Percentiles rank a stretch among this genome's conserved stretches.
Evolutionary conservation across 2,888 invertebrate species (phyloP).

Genomic region (Monoplex corrugatus): DNA sequence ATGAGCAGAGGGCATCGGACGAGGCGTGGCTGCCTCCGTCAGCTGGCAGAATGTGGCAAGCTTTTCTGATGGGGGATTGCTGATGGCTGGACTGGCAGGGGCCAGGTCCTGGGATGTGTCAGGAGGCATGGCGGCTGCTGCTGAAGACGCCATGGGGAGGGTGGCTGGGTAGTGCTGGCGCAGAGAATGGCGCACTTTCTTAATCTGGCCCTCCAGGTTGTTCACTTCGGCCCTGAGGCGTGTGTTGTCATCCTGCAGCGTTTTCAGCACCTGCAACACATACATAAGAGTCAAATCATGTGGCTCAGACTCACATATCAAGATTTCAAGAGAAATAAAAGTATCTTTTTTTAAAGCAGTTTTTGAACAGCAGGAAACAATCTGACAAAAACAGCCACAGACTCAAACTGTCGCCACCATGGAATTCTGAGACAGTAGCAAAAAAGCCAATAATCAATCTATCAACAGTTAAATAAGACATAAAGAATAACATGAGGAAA

Average conservation of each 20-base stretch:
- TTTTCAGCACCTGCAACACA: slow-evolving; percentile 50
- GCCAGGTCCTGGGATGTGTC: not conserved
- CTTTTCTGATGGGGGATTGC: not conserved
- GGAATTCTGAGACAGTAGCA: too few species aligned
- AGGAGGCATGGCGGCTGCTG: not conserved
- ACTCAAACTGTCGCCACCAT: too few species aligned
- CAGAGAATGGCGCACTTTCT: slow-evolving; percentile 4
- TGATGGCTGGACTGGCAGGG: not conserved
- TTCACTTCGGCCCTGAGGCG: slow-evolving; percentile 52
- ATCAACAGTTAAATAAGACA: too few species aligned
- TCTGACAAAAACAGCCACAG: too few species aligned
- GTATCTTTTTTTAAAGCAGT: too few species aligned
- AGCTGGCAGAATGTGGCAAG: not conserved
- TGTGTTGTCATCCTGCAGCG: slow-evolving; percentile 55
- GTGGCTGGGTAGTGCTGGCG: not conserved
- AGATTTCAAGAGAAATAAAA: too few species aligned
- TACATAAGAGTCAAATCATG: too few species aligned
- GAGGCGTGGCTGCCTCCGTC: not conserved
- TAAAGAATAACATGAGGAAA: too few species aligned
- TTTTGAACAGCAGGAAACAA: too few species aligned
- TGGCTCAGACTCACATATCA: too few species aligned
- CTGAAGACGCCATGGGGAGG: not conserved
- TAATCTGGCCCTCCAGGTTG: slow-evolving; percentile 51
- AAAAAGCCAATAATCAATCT: too few species aligned
- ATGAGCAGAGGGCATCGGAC: not conserved